phyloP scores from a whole-genome alignment of 2,888 invertebrate genomes.

The Hirtodrosophila alboralis region DNA sequence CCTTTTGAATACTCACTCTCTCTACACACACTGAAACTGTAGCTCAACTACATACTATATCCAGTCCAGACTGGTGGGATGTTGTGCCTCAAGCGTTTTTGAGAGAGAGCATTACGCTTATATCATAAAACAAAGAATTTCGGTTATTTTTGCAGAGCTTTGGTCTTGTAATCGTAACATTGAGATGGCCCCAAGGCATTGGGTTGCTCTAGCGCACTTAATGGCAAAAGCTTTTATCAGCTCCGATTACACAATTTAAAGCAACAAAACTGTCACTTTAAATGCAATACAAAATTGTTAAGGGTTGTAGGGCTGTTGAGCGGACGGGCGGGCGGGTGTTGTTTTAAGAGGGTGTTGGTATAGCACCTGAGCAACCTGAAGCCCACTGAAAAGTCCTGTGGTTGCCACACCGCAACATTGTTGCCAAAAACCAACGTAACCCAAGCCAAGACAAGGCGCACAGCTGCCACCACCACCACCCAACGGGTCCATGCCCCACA shows the following conservation, averaged over 20 bases:
- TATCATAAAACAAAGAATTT: slow-evolving; percentile 54
- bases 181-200: slow-evolving; percentile 18
- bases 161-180: slow-evolving; percentile 1
- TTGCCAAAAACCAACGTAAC: slow-evolving; percentile 76
- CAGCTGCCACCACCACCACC: slow-evolving; percentile 20
- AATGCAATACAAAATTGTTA: slow-evolving; percentile 53
- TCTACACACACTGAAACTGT: neutral
- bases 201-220: slow-evolving; percentile 36
- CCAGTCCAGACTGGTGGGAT: neutral
- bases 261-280: slow-evolving; percentile 75
- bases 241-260: slow-evolving; percentile 75
- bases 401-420: slow-evolving; percentile 76
- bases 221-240: slow-evolving; percentile 74
- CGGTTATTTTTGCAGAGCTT: slow-evolving; percentile 43
- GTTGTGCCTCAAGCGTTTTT: slow-evolving; percentile 13
- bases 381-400: slow-evolving; percentile 58
- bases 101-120: slow-evolving; percentile 29
- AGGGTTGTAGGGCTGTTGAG: neutral
- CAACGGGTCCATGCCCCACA: neutral
- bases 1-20: neutral
- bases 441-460: slow-evolving; percentile 56
- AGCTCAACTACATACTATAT: neutral
- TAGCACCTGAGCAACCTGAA: slow-evolving; percentile 62
- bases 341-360: slow-evolving; percentile 1
- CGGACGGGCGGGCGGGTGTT: neutral